Evolutionary conservation across 2,888 invertebrate species (phyloP).

Genomic region (Epicampocera succincta): DNA sequence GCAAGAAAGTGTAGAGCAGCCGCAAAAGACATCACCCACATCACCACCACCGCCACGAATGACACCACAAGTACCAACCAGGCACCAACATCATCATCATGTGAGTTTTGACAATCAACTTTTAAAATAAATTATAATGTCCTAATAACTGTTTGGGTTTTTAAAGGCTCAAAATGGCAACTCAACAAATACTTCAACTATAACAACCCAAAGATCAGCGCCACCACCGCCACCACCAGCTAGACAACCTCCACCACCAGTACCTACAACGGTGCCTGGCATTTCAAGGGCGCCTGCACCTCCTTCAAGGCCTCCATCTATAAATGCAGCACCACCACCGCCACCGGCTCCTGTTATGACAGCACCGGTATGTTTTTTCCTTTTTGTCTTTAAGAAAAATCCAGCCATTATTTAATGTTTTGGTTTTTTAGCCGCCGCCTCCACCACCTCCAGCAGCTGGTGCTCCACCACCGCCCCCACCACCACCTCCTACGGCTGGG

Average conservation of each 20-base stretch:
- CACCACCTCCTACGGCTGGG: constrained; percentile 81
- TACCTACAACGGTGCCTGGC: constrained; percentile 83
- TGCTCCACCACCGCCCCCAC: constrained; percentile 80
- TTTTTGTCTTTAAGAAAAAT: not conserved
- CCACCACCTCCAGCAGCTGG: constrained; percentile 82
- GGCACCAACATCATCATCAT: constrained; percentile 75
- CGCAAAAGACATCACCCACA: constrained; percentile 69
- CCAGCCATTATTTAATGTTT: not conserved
- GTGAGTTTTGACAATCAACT: constrained; percentile 70
- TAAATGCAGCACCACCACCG: constrained; percentile 73
- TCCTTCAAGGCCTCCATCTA: constrained; percentile 81
- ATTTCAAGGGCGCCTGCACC: constrained; percentile 78
- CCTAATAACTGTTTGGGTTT: constrained; percentile 21
- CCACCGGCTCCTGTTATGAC: constrained; percentile 73
- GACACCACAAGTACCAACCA: constrained; percentile 79
- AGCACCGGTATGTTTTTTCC: constrained; percentile 73
- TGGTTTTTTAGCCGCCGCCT: constrained; percentile 73
- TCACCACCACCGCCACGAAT: constrained; percentile 73
- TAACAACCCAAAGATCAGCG: constrained; percentile 77
- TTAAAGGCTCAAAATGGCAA: constrained; percentile 77
- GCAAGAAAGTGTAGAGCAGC: constrained; percentile 83
- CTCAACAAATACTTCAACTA: constrained; percentile 56
- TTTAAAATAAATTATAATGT: constrained; percentile 5
- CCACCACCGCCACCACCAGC: constrained; percentile 82
- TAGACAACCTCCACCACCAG: constrained; percentile 84